Conservation (phyloP, 2,797 vertebrate genomes). For the Tenualosa thibaudeaui region DNA sequence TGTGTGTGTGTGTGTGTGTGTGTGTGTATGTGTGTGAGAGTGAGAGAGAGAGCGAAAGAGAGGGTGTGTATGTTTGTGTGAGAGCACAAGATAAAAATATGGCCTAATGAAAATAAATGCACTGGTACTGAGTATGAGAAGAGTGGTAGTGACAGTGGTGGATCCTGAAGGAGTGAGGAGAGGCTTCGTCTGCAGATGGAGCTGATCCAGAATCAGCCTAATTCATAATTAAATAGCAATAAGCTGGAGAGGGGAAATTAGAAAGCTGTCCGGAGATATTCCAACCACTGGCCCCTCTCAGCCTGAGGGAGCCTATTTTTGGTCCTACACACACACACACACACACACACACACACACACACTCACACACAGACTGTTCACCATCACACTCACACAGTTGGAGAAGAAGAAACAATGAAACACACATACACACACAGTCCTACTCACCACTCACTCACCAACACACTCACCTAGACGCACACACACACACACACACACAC, state of each 20-base stretch:
- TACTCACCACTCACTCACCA: background rate
- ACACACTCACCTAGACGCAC: background rate
- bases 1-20: background rate
- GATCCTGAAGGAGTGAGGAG: constrained; percentile 52
- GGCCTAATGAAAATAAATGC: constrained; percentile 51
- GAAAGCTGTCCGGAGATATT: background rate
- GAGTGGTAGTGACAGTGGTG: constrained; percentile 40
- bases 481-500: background rate
- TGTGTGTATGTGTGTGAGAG: background rate
- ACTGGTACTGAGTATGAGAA: constrained; percentile 58
- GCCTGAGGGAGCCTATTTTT: background rate
- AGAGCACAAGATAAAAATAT: constrained; percentile 53
- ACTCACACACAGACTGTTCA: constrained; percentile 4
- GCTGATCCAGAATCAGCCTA: constrained; percentile 60
- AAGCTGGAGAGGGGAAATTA: constrained; percentile 30
- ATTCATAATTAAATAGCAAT: constrained; percentile 65
- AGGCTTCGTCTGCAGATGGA: constrained; percentile 50
- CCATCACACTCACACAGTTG: constrained; percentile 19
- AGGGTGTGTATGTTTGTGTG: too few species aligned
- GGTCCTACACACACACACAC: constrained; percentile 14
- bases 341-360: constrained; percentile 6
- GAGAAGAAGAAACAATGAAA: background rate
- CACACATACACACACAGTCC: background rate
- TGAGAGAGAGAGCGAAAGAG: too few species aligned
- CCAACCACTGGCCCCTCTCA: background rate